Percentiles rank a stretch among this genome's conserved stretches.
These are phyloP conservation scores for Iphiclides podalirius DNA, from an alignment of 2,888 invertebrate species.

Conservation along the genomic window DNA sequence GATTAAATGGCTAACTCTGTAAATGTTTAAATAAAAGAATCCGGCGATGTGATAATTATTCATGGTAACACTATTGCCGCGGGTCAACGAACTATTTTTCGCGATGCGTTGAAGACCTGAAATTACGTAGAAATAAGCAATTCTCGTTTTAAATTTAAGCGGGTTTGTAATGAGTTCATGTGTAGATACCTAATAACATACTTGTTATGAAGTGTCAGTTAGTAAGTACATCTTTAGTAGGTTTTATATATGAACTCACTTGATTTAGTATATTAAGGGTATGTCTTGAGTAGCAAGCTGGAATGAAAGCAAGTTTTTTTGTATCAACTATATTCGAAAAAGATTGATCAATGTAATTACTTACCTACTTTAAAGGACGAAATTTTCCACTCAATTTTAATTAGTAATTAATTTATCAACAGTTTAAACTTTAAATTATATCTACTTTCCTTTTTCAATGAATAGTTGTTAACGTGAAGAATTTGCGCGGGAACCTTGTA, in stretches of 20 bases:
- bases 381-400: background rate
- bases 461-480: too few species aligned
- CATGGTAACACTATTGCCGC: conserved; percentile 18
- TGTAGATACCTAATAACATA: conserved; percentile 27
- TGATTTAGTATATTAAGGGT: background rate
- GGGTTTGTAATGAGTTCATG: conserved; percentile 32
- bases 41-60: background rate
- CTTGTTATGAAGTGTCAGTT: background rate
- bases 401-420: too few species aligned
- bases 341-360: too few species aligned
- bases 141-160: conserved; percentile 34
- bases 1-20: too few species aligned
- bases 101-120: conserved; percentile 26
- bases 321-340: too few species aligned
- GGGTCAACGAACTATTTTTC: conserved; percentile 33
- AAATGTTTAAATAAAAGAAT: background rate
- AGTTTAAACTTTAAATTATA: too few species aligned
- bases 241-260: background rate
- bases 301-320: background rate
- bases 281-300: background rate
- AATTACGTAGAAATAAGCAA: conserved; percentile 38
- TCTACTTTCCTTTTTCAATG: too few species aligned
- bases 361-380: too few species aligned
- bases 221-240: background rate
- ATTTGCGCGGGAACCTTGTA: too few species aligned